These are phyloP conservation scores for Centroberyx gerrardi DNA, from an alignment of 2,797 vertebrate species.

Conservation along the genomic window DNA sequence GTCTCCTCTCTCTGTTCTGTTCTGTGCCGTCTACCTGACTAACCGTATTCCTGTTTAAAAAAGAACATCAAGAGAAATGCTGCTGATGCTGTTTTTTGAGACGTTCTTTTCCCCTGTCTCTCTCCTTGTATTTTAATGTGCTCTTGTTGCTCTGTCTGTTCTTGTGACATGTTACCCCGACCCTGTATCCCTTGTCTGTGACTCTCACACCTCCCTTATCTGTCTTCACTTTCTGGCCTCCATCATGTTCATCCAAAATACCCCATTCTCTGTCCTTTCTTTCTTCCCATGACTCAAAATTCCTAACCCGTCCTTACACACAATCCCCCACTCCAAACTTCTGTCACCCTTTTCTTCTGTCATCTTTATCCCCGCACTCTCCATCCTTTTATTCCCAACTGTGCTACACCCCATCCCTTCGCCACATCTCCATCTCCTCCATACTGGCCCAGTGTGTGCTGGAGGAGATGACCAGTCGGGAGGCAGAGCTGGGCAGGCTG, in stretches of 20 bases:
- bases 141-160: slow-evolving; percentile 43
- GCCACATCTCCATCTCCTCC: slow-evolving; percentile 28
- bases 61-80: slow-evolving; percentile 60
- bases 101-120: slow-evolving; percentile 49
- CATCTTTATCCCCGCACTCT: slow-evolving; percentile 33
- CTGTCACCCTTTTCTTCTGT: slow-evolving; percentile 29
- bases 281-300: slow-evolving; percentile 30
- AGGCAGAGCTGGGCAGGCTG: slow-evolving; percentile 93
- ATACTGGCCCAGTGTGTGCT: slow-evolving; percentile 90
- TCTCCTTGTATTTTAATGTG: slow-evolving; percentile 55
- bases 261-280: slow-evolving; percentile 30
- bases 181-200: slow-evolving; percentile 29
- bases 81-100: slow-evolving; percentile 53
- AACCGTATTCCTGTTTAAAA: slow-evolving; percentile 54
- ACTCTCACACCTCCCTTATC: slow-evolving; percentile 4
- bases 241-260: background rate
- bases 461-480: slow-evolving; percentile 94
- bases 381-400: background rate
- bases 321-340: slow-evolving; percentile 40
- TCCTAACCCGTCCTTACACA: slow-evolving; percentile 38
- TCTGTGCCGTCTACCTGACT: slow-evolving; percentile 41
- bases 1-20: slow-evolving; percentile 38
- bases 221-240: slow-evolving; percentile 17
- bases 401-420: slow-evolving; percentile 21
- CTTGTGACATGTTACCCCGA: slow-evolving; percentile 51